Conservation (phyloP, 2,113 vertebrate genomes). For the Elaphurus davidianus region DNA sequence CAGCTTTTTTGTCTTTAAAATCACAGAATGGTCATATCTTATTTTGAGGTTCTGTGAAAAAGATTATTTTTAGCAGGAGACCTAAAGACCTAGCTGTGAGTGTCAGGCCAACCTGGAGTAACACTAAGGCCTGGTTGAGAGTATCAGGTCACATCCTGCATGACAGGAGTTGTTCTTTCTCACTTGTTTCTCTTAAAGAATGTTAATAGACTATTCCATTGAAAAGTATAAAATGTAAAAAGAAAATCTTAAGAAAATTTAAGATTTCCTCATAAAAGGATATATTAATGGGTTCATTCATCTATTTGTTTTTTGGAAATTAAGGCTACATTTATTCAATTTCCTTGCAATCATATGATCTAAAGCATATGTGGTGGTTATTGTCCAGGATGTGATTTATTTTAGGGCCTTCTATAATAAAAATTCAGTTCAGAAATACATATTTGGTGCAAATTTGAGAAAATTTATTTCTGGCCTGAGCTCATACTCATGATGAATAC, state of each 20-base stretch:
- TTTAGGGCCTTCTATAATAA: neutral
- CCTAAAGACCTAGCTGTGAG: neutral
- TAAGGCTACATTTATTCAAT: neutral
- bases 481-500: neutral
- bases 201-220: neutral
- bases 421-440: slow-evolving; percentile 52
- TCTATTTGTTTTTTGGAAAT: neutral
- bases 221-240: neutral
- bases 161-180: neutral
- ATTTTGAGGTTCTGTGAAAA: neutral
- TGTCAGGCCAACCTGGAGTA: neutral
- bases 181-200: neutral
- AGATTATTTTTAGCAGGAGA: neutral
- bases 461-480: neutral
- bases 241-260: neutral
- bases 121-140: neutral
- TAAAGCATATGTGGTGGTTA: slow-evolving; percentile 67
- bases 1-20: neutral
- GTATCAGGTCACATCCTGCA: too few relatives aligned
- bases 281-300: neutral
- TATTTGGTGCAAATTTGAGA: neutral
- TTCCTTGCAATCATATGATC: neutral
- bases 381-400: neutral
- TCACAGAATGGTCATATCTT: neutral
- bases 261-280: neutral